Percentiles rank a stretch among this genome's conserved stretches.
Conservation (phyloP, 2,888 invertebrate genomes). For the Quadroppia sp. region DNA sequence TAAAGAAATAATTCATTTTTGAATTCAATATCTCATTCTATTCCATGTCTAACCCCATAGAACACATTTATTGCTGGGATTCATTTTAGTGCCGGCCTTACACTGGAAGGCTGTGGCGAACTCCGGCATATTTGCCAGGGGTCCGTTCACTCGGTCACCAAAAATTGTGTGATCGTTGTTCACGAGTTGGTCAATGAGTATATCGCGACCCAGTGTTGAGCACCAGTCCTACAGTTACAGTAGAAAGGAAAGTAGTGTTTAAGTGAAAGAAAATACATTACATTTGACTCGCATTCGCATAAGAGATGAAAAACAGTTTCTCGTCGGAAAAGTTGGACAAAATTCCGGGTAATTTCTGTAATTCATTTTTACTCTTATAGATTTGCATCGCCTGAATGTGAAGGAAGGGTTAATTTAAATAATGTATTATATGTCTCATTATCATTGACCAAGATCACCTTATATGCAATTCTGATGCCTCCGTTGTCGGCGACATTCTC, state of each 20-base stretch:
- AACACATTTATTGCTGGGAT: background rate
- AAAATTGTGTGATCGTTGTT: background rate
- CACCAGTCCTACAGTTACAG: background rate
- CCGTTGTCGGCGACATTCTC: background rate
- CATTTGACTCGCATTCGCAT: background rate
- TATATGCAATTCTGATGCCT: background rate
- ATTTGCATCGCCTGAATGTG: background rate
- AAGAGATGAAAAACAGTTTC: no score
- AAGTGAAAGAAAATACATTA: background rate
- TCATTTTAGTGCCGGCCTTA: background rate
- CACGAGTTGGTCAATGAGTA: no score
- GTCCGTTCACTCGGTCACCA: background rate
- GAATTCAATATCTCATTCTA: no score
- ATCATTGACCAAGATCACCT: background rate
- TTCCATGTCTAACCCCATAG: no score
- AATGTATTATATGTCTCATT: background rate
- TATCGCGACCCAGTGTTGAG: background rate
- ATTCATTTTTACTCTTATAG: background rate
- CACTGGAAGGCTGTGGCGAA: background rate
- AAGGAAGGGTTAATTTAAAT: background rate
- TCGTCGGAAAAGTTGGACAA: background rate
- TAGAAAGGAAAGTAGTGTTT: background rate
- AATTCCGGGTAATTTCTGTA: background rate
- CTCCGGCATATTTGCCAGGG: background rate
- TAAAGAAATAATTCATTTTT: no score